phyloP scores from a whole-genome alignment of 2,113 vertebrate species.

The Eurystomus gularis region DNA sequence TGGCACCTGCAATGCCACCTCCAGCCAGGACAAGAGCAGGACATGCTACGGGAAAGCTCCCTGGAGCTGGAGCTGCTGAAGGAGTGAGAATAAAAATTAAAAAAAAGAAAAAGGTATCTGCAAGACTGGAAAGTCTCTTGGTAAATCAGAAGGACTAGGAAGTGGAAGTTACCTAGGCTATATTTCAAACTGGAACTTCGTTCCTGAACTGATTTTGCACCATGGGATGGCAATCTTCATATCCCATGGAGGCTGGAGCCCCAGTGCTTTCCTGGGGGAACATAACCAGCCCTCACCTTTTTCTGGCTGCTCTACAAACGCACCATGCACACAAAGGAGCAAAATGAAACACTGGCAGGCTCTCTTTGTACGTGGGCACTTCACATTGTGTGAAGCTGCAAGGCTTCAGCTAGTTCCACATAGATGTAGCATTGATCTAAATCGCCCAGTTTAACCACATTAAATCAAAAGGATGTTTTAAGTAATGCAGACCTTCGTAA shows the following conservation, averaged over 20 bases:
- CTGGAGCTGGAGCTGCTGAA: neutral
- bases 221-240: neutral
- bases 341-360: neutral
- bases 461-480: neutral
- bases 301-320: neutral
- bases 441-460: neutral
- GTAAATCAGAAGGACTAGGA: neutral
- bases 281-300: neutral
- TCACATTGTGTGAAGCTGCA: neutral
- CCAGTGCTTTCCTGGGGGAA: neutral
- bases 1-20: neutral
- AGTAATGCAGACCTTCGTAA: neutral
- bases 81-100: fast-evolving
- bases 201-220: neutral
- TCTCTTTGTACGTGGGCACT: neutral
- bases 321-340: neutral
- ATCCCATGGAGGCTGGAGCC: neutral
- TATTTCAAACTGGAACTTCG: neutral
- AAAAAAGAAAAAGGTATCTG: neutral
- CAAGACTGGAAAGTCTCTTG: neutral
- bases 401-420: neutral
- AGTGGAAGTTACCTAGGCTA: neutral
- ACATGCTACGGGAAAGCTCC: neutral
- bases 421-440: neutral
- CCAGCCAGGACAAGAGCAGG: neutral